Conservation (phyloP, 2,113 vertebrate species). For the Rhea pennata region DNA sequence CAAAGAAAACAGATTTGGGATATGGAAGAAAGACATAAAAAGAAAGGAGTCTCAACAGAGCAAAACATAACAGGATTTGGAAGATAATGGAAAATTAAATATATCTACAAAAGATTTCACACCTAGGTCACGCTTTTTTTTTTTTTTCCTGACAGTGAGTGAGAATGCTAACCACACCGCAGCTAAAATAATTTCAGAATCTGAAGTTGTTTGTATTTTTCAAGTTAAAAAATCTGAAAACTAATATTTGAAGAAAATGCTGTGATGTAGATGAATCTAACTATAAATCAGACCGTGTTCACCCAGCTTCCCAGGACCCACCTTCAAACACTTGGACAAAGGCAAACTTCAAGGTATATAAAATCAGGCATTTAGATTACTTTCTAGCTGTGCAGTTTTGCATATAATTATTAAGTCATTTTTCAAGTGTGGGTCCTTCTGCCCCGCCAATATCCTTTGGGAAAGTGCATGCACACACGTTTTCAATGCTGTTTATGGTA, state of each 20-base stretch:
- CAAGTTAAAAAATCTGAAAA: not conserved
- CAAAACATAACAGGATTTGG: not conserved
- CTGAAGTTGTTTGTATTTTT: not conserved
- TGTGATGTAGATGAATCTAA: not conserved
- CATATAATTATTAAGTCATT: not conserved
- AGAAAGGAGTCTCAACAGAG: not conserved
- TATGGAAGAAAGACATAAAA: constrained; percentile 19
- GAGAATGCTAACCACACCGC: not conserved
- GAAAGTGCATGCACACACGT: not conserved
- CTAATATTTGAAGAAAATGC: not conserved
- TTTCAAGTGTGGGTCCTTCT: not conserved
- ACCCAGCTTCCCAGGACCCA: not conserved
- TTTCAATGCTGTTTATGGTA: constrained; percentile 14
- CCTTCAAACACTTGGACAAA: not conserved
- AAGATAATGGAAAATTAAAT: constrained; percentile 22
- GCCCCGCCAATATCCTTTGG: not conserved
- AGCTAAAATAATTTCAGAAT: not conserved
- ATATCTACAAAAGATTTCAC: not conserved
- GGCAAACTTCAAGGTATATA: not conserved
- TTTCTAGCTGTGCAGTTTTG: not conserved
- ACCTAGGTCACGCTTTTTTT: not conserved
- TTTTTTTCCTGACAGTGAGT: not conserved
- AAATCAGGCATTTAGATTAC: not conserved
- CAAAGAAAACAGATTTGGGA: constrained; percentile 63
- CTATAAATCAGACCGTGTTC: not conserved